Conservation (phyloP, 2,888 invertebrate species). For the Agrochola lychnidis region DNA sequence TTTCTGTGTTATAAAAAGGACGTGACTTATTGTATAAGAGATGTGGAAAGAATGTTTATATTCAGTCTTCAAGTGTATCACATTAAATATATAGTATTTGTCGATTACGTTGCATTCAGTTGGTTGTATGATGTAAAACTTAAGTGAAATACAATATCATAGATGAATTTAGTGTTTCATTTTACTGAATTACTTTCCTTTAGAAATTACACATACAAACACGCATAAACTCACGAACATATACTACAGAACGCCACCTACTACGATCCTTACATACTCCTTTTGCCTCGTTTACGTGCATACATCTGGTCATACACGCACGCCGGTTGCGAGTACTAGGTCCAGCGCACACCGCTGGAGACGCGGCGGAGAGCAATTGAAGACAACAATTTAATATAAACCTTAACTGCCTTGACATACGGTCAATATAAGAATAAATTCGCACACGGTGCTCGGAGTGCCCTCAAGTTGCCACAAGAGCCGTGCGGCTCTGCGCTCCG, state of each 20-base stretch:
- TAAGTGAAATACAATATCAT: conserved; percentile 79
- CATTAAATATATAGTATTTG: conserved; percentile 50
- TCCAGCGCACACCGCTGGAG: too few relatives aligned
- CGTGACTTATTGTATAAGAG: conserved; percentile 29
- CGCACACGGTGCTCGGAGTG: too few relatives aligned
- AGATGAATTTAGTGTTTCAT: conserved; percentile 66
- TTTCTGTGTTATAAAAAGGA: background rate
- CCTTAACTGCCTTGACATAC: too few relatives aligned
- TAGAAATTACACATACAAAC: too few relatives aligned
- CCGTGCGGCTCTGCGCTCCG: too few relatives aligned
- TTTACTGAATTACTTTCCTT: conserved; percentile 3
- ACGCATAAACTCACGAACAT: background rate
- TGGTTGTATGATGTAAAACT: conserved; percentile 70
- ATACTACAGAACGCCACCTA: background rate
- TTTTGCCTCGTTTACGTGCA: too few relatives aligned
- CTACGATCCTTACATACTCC: background rate
- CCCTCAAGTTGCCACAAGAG: too few relatives aligned
- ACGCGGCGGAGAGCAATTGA: too few relatives aligned
- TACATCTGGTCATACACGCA: too few relatives aligned
- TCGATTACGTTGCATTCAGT: conserved; percentile 36
- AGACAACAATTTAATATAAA: too few relatives aligned
- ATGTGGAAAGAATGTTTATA: conserved; percentile 4
- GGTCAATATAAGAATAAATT: too few relatives aligned
- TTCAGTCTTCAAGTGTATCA: conserved; percentile 38
- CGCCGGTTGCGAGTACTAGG: too few relatives aligned